Base-by-base conservation (phyloP, 2,888 invertebrate genomes). In the Zygogramma bicolorata region DNA sequence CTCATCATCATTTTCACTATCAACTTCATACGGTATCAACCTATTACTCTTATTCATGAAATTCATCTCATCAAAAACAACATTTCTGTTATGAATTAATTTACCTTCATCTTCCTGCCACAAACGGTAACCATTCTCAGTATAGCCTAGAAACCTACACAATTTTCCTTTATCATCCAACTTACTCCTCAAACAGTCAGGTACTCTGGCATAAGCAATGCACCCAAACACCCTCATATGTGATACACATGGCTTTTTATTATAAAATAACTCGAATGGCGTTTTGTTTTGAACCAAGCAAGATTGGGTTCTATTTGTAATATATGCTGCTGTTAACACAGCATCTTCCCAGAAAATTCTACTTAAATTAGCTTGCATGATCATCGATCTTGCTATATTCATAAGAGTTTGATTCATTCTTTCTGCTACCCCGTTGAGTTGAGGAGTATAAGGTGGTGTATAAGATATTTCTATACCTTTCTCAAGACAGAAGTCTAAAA, bases 171-270 rank as follows among this genome's bases (percentile, higher is more conserved):
- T n/a, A n/a, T n/a, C n/a, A n/a, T n/a, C n/a, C n/a, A n/a, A n/a
- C n/a, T n/a, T n/a, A n/a, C n/a, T n/a, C n/a, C n/a, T n/a, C n/a
- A n/a, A n/a, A n/a, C n/a, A n/a, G n/a, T n/a, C n/a, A n/a, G n/a
- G n/a, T n/a, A n/a, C n/a, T n/a, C n/a, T n/a, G n/a, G n/a, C n/a
- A n/a, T n/a, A n/a, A n/a, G n/a, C 67, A 10, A 46, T 34, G 20
- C 59, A 62, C n/a, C 74, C 74, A 73, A 77, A 76, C 22, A 68
- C 18, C 34, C 42, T 70, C 25, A 75, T 42, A 65, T 75, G 53
- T 22, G 22, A 10, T 3, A 75, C 65, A 70, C 68, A 42, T 31
- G 71, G 68, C 62, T 69, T 75, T 38, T 29, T 71, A 4, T 58
- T 53, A 66, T 46, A 70, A 75, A 67, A 75, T 15, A 65, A 13